Percentiles rank a stretch among this genome's conserved stretches.
These are phyloP conservation scores for Whitmania pigra DNA, from an alignment of 1,140 invertebrate genomes.

Conservation along the genomic window DNA sequence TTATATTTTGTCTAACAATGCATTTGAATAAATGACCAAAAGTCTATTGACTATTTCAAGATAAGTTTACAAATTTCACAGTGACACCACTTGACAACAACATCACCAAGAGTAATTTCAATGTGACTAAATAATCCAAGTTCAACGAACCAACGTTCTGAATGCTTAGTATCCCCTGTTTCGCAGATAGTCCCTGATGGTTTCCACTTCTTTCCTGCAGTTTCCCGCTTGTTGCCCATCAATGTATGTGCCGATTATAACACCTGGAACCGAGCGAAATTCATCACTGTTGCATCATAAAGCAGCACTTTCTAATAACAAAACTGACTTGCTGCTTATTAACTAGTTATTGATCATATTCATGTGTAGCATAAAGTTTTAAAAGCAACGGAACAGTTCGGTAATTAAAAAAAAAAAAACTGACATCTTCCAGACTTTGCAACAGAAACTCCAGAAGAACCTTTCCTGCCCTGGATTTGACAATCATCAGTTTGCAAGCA, in stretches of 20 bases:
- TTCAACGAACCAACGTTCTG: too few relatives aligned
- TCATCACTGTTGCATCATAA: neutral
- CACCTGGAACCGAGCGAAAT: conserved; percentile 7
- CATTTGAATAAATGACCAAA: too few relatives aligned
- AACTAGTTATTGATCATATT: too few relatives aligned
- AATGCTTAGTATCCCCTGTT: conserved; percentile 10
- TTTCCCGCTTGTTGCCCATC: conserved; percentile 21
- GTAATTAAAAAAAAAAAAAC: conserved; percentile 1
- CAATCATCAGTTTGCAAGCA: conserved; percentile 17
- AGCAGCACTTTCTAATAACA: too few relatives aligned
- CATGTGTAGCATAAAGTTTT: too few relatives aligned
- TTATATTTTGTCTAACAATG: too few relatives aligned
- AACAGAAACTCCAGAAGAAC: conserved; percentile 18
- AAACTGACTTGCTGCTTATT: too few relatives aligned
- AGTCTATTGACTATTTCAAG: too few relatives aligned
- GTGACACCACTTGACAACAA: too few relatives aligned
- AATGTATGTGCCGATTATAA: conserved; percentile 20
- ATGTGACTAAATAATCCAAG: too few relatives aligned
- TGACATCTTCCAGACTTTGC: conserved; percentile 21
- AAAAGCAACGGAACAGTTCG: neutral
- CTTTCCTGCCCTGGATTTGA: conserved; percentile 21
- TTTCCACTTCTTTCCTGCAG: conserved; percentile 20
- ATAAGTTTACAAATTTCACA: too few relatives aligned
- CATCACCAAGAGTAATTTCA: too few relatives aligned
- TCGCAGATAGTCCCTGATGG: conserved; percentile 19